A percentile compares a stretch with the other conserved stretches of the same genome.
phyloP scores from a whole-genome alignment of 2,797 vertebrate genomes.

The Neopelma chrysocephalum region DNA sequence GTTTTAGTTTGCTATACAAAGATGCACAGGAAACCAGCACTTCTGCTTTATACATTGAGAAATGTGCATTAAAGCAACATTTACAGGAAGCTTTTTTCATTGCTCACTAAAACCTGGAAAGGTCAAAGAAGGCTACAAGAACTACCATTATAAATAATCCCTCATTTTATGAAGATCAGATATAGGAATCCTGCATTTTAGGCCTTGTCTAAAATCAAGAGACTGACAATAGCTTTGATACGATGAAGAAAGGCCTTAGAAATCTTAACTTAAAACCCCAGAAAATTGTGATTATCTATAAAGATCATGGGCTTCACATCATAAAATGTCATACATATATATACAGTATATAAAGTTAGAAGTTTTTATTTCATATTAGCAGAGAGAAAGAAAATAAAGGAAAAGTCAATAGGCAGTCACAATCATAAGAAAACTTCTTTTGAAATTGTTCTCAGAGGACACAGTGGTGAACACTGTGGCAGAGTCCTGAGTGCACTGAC shows the following conservation, averaged over 20 bases:
- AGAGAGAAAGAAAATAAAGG: not conserved
- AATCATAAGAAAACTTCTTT: not conserved
- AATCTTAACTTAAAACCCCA: not conserved
- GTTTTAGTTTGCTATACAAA: not conserved
- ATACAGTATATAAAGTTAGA: not conserved
- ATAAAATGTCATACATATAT: not conserved
- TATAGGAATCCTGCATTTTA: not conserved
- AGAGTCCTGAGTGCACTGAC: not conserved
- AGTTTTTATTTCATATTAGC: not conserved
- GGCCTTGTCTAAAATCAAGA: not conserved
- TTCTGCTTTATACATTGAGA: slow-evolving; percentile 51
- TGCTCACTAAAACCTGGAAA: slow-evolving; percentile 29
- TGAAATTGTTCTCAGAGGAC: not conserved
- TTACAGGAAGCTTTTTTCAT: slow-evolving; percentile 46
- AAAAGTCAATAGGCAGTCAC: not conserved
- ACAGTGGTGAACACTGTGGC: not conserved
- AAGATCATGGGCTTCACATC: not conserved
- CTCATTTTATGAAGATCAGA: not conserved
- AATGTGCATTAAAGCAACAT: slow-evolving; percentile 29
- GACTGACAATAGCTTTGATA: not conserved
- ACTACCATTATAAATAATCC: not conserved
- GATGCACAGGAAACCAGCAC: slow-evolving; percentile 4
- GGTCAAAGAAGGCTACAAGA: not conserved
- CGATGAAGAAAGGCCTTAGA: not conserved
- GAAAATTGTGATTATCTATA: not conserved